A percentile compares a stretch with the other conserved stretches of the same genome.
Evolutionary conservation across 2,113 vertebrate genomes (phyloP).

Genomic region (Rhinoderma darwinii): DNA sequence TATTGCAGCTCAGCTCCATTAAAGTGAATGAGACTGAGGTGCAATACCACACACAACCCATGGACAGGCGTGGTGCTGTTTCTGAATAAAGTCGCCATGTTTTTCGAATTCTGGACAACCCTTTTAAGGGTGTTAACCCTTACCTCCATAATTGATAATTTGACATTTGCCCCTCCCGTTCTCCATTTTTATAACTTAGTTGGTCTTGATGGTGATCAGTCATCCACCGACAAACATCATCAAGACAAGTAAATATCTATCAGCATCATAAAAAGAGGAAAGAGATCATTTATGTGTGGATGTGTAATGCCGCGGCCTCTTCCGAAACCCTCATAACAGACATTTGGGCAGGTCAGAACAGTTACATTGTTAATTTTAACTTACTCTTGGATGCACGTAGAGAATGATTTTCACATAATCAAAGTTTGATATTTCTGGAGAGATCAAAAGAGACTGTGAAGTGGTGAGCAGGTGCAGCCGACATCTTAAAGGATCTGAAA

Average conservation of each 20-base stretch:
- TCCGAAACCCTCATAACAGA: slow-evolving; percentile 35
- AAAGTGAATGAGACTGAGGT: too few species aligned
- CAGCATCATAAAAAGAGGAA: neutral
- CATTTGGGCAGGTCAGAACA: slow-evolving; percentile 60
- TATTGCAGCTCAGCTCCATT: too few species aligned
- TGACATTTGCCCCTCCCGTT: neutral
- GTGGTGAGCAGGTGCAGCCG: slow-evolving; percentile 76
- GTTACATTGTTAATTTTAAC: slow-evolving; percentile 62
- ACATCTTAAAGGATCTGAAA: slow-evolving; percentile 75
- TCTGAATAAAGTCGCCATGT: too few species aligned
- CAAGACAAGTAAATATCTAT: neutral
- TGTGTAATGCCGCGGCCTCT: slow-evolving; percentile 3
- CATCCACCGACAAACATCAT: slow-evolving; percentile 18
- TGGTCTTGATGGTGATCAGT: neutral
- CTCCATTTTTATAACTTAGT: neutral
- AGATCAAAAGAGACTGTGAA: slow-evolving; percentile 75
- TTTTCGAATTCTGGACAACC: neutral
- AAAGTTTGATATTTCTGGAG: slow-evolving; percentile 75
- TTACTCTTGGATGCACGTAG: slow-evolving; percentile 70
- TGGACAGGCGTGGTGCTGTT: too few species aligned
- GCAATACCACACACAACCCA: too few species aligned
- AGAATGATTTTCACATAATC: slow-evolving; percentile 75
- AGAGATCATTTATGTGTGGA: neutral
- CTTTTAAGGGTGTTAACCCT: too few species aligned
- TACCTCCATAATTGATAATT: neutral